A percentile compares a stretch with the other conserved stretches of the same genome.
Evolutionary conservation across 2,888 invertebrate species (phyloP).

Genomic region (Sinotaia quadrata): DNA sequence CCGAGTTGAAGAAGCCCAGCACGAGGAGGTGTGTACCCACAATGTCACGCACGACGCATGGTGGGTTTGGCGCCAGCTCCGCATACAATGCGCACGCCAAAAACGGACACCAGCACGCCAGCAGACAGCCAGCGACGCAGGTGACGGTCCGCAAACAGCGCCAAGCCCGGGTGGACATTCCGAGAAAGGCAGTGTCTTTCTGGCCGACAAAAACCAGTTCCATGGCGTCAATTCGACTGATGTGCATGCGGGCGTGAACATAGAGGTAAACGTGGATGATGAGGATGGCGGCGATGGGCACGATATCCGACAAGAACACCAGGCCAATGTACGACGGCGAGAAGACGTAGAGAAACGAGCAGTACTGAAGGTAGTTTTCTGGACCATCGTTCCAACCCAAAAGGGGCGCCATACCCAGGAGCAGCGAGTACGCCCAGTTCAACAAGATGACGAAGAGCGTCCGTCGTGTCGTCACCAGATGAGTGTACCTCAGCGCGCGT

Average conservation of each 20-base stretch:
- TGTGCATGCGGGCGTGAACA: constrained; percentile 48
- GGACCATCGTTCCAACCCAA: constrained; percentile 53
- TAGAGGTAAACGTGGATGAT: constrained; percentile 47
- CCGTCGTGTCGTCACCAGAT: constrained; percentile 45
- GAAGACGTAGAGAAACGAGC: constrained; percentile 53
- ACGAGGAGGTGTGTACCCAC: constrained; percentile 54
- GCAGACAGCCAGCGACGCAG: constrained; percentile 50
- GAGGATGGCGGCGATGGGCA: constrained; percentile 50
- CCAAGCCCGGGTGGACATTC: constrained; percentile 46
- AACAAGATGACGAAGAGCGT: constrained; percentile 41
- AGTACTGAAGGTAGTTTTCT: constrained; percentile 43
- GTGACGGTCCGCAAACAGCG: constrained; percentile 50
- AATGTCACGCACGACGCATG: constrained; percentile 48
- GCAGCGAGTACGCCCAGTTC: constrained; percentile 48
- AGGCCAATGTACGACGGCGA: constrained; percentile 45
- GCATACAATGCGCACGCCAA: constrained; percentile 44
- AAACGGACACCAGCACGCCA: constrained; percentile 56
- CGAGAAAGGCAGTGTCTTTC: constrained; percentile 34
- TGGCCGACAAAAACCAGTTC: constrained; percentile 33
- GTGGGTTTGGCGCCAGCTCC: constrained; percentile 30
- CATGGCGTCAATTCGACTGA: constrained; percentile 50
- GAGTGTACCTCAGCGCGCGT: constrained; percentile 49
- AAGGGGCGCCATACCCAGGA: constrained; percentile 54
- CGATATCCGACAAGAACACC: constrained; percentile 41
- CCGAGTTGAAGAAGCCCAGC: constrained; percentile 62